Evolutionary conservation across 23 tunicate genomes (phyloP), one percentile per base, ranked within the genome.

Genomic region (Trididemnum nubilum): DNA sequence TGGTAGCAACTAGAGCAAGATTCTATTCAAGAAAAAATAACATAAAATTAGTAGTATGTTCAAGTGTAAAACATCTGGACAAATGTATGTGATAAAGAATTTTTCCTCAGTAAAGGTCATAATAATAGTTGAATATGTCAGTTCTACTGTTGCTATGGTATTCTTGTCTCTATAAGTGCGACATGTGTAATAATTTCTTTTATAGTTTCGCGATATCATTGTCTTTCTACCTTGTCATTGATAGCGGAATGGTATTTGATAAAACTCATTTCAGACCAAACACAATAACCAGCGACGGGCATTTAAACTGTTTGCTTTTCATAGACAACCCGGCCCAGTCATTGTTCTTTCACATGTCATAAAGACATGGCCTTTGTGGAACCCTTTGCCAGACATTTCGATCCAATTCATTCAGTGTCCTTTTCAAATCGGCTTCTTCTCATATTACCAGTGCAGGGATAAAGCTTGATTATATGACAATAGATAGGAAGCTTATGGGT

Each of bases 241-340:
- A 44, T 44, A 44, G 9, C 54, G 9, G 12, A 44, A 44, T 7
- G 54, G 54, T 44, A 44, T 44, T 44, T 44, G 54, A 9, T 44
- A 15, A 44, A 44, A 9, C 54, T 44, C 9, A 44, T 7, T 7
- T 9, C 18, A 12, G 28, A 49, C 30, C 28, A 23, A 29, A 52
- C 27, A 77, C 81, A 77, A 77, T 54, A 77, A 77, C 52, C 81
- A 77, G 25, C 9, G 38, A 66, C 9, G 33, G 58, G 29, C 78
- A 40, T 73, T 73, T 73, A 73, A 73, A 73, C 58, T 73, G 78
- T 73, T 73, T 73, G 78, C 78, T 73, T 73, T 73, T 73, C 33
- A 67, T 67, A 37, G 21, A 29, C 5, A 51, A 4, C 28, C 81
- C 81, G 37, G n/a, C 81, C 81, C 81, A 24, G 81, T 67, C 37